These are phyloP conservation scores for Chloropsis cyanopogon DNA, from an alignment of 2,113 vertebrate genomes.

Conservation along the genomic window DNA sequence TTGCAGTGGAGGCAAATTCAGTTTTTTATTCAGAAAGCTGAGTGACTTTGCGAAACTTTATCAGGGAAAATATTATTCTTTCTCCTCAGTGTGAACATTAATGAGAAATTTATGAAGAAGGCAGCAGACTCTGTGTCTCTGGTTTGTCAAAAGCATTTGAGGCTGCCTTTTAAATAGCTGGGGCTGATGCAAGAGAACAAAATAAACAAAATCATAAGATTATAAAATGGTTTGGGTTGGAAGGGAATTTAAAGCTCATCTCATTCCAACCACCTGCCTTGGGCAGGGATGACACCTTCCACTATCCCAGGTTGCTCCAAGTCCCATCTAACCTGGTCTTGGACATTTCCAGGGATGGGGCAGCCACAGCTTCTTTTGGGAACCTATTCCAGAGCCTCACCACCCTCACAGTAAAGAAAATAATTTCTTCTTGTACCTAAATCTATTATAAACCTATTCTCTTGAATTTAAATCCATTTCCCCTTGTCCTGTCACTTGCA, in stretches of 20 bases:
- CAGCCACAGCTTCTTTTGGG: neutral
- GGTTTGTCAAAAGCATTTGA: neutral
- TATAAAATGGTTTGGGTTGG: neutral
- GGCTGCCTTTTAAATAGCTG: neutral
- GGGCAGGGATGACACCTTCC: rapidly evolving
- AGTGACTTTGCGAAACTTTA: neutral
- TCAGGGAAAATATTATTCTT: neutral
- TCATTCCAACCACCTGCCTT: rapidly evolving
- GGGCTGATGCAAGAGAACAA: neutral
- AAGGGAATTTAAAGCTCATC: neutral
- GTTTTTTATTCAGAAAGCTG: neutral
- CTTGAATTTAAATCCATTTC: neutral
- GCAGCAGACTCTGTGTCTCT: neutral
- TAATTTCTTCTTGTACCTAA: neutral
- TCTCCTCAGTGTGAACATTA: neutral
- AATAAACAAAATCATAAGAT: neutral
- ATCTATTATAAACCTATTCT: neutral
- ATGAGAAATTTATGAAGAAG: neutral
- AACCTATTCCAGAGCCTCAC: neutral
- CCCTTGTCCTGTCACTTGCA: neutral
- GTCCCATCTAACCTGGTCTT: too few species aligned
- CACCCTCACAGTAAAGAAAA: neutral
- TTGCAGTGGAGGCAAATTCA: neutral
- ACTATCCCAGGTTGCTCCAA: neutral
- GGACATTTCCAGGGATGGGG: neutral